A percentile compares a stretch with the other conserved stretches of the same genome.
Conservation (phyloP, 2,888 invertebrate genomes). For the Callimorpha dominula region DNA sequence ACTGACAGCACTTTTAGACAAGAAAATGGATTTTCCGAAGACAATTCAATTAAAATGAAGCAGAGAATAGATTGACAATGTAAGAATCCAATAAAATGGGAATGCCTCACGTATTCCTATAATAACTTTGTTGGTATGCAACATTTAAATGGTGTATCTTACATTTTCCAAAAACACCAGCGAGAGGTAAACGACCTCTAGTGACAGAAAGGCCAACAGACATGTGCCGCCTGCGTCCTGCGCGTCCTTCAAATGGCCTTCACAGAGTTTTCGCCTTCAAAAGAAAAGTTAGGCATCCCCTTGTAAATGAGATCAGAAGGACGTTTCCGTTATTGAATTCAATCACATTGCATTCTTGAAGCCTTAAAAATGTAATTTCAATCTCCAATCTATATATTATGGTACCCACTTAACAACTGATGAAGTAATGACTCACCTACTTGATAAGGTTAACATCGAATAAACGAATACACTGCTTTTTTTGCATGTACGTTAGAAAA, state of each 20-base stretch:
- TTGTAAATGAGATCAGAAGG: neutral
- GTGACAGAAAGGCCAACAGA: constrained; percentile 50
- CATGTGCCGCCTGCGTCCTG: constrained; percentile 57
- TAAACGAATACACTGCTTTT: no score
- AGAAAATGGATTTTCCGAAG: neutral
- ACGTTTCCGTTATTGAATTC: neutral
- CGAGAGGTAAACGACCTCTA: constrained; percentile 53
- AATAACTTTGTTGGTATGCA: constrained; percentile 24
- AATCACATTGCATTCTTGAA: neutral
- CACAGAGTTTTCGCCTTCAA: constrained; percentile 23
- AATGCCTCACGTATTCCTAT: constrained; percentile 14
- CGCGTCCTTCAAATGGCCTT: constrained; percentile 67
- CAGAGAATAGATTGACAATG: constrained; percentile 6
- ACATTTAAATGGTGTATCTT: constrained; percentile 26
- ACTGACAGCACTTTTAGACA: constrained; percentile 6
- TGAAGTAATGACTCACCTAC: no score
- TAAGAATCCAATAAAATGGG: constrained; percentile 19
- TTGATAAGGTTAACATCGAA: no score
- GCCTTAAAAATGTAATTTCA: neutral
- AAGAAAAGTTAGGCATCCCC: neutral
- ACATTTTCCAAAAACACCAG: constrained; percentile 11
- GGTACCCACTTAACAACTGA: no score
- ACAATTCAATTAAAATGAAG: constrained; percentile 3
- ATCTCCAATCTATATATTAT: neutral
- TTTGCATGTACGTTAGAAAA: no score